These are phyloP conservation scores for Lissocephala sabroskyi DNA, from an alignment of 2,888 invertebrate species.

Conservation along the genomic window DNA sequence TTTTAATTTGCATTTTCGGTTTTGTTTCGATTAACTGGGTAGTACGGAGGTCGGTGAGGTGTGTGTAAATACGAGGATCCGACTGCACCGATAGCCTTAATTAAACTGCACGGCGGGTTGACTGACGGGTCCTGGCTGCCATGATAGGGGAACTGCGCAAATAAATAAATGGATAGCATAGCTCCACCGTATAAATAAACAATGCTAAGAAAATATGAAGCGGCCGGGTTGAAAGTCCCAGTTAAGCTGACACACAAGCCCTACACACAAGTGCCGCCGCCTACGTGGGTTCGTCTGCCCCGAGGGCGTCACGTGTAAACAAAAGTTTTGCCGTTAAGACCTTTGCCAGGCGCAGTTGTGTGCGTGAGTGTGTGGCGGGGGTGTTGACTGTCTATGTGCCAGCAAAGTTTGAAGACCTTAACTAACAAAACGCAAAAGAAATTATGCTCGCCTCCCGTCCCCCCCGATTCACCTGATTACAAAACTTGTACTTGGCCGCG, in stretches of 20 bases:
- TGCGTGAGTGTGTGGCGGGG: conserved; percentile 4
- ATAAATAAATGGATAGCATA: conserved; percentile 2
- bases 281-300: conserved; percentile 32
- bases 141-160: too few relatives aligned
- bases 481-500: conserved; percentile 9
- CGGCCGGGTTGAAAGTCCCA: conserved; percentile 14
- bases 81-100: too few relatives aligned
- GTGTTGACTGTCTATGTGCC: conserved; percentile 59
- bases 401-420: conserved; percentile 66
- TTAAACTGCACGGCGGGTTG: too few relatives aligned
- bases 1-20: conserved; percentile 19
- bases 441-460: conserved; percentile 31
- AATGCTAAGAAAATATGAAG: conserved; percentile 8
- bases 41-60: too few relatives aligned
- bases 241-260: conserved; percentile 9
- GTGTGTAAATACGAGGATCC: too few relatives aligned
- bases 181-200: too few relatives aligned
- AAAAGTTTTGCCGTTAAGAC: conserved; percentile 53
- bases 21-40: not conserved
- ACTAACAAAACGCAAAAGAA: conserved; percentile 65
- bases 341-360: conserved; percentile 36
- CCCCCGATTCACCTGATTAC: conserved; percentile 44
- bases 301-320: conserved; percentile 57
- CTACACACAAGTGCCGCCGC: not conserved
- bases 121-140: too few relatives aligned